Percentiles rank a stretch among this genome's conserved stretches.
phyloP scores from a whole-genome alignment of 2,797 vertebrate species.

The Melanotaenia parkinsoni region DNA sequence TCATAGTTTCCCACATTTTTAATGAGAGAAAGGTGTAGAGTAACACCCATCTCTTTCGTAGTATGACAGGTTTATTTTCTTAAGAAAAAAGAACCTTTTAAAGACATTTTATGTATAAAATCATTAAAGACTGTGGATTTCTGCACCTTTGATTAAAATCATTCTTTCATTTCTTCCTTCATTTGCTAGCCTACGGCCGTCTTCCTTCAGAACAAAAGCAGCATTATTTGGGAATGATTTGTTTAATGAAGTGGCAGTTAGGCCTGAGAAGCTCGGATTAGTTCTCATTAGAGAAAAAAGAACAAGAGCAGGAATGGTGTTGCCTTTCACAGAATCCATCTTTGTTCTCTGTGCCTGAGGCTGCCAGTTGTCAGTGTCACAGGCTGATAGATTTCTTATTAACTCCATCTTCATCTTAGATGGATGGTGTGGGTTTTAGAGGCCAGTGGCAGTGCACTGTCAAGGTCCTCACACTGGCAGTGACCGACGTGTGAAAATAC shows the following conservation, averaged over 20 bases:
- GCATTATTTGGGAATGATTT: too few relatives aligned
- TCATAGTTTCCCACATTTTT: too few relatives aligned
- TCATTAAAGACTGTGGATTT: too few relatives aligned
- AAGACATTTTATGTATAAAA: too few relatives aligned
- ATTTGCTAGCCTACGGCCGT: background rate
- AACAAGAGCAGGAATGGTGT: background rate
- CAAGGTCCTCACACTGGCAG: constrained; percentile 32
- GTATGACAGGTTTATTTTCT: background rate
- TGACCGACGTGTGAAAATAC: constrained; percentile 47
- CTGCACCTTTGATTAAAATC: too few relatives aligned
- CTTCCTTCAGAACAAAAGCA: too few relatives aligned
- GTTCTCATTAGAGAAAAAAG: constrained; percentile 14
- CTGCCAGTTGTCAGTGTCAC: constrained; percentile 46
- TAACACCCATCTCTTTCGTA: background rate
- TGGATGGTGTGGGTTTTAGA: constrained; percentile 30
- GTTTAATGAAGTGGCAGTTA: too few relatives aligned
- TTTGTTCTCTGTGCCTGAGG: constrained; percentile 23
- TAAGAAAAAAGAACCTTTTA: too few relatives aligned
- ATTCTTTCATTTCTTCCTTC: background rate
- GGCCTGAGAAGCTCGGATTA: background rate
- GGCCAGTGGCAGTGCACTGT: constrained; percentile 25
- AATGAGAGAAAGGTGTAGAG: too few relatives aligned
- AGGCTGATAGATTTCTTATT: constrained; percentile 59
- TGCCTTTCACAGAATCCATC: constrained; percentile 2
- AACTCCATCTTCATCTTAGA: constrained; percentile 54